Base-by-base conservation (phyloP, 2,888 invertebrate species). In the Selenia dentaria region DNA sequence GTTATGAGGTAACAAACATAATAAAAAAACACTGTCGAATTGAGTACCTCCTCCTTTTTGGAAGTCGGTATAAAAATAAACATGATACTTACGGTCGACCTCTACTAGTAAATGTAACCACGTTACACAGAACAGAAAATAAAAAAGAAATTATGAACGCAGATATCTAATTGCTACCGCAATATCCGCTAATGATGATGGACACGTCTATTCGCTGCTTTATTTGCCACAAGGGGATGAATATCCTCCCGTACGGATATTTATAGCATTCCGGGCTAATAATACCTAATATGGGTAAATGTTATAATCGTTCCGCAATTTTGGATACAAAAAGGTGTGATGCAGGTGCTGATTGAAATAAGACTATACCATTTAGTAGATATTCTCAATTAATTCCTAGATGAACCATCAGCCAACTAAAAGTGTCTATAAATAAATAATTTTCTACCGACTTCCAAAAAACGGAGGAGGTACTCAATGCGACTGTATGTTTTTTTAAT, bases 181-280 rank as follows among this genome's bases (percentile, higher is more conserved):
- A 69, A 77, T 72, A 69, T 64, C 54, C 46, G 57, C 64, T 83
- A 80, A 83, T 77, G 75, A 71, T 78, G 79, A 82, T 62, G 59
- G 73, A 78, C 79, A 59, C 52, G 57, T 62, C 66, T 74, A 74
- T 76, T 76, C 63, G 67, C 57, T 64, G 62, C 58, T 64, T 62
- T 65, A 66, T 67, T 67, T 47, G 51, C 53, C 53, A 57, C 58
- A 55, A 51, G 51, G 59, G 63, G 57, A 52, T 49, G 50, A 46
- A 52, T 50, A 49, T 47, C 34, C 40, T 34, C 28, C 27, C 44
- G 41, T 48, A 45, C 27, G 11, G 20, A 39, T 52, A 57, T 45
- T 51, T 54, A 51, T 51, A 35, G 53, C 47, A 29, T 42, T 48
- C 39, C 5, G 36, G 9, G 47, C 8, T 24, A 48, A 41, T 32